These are phyloP conservation scores for Pharmacophagus antenor DNA, from an alignment of 2,888 invertebrate genomes.

Conservation along the genomic window DNA sequence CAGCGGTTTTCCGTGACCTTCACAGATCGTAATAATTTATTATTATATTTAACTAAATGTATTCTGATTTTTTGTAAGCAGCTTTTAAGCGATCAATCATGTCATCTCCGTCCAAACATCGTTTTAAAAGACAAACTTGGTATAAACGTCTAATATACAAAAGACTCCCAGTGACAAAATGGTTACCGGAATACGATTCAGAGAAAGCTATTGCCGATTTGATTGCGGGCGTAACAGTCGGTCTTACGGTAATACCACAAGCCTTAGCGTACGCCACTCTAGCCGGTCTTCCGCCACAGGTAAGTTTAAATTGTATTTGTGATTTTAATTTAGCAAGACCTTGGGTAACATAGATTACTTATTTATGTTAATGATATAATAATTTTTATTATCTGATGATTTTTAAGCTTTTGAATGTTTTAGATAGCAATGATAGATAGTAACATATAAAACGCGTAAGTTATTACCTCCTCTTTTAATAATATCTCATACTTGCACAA, in stretches of 20 bases:
- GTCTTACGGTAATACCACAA: constrained; percentile 95
- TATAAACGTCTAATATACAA: constrained; percentile 64
- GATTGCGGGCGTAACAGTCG: constrained; percentile 96
- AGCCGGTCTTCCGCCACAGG: constrained; percentile 92
- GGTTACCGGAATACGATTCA: constrained; percentile 88
- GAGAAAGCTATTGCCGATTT: constrained; percentile 90
- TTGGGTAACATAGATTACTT: neutral
- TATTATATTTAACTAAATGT: too few species aligned
- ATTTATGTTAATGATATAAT: neutral
- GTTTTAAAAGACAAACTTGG: constrained; percentile 64
- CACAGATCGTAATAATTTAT: too few species aligned
- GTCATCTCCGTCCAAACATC: constrained; percentile 72
- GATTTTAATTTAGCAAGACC: neutral
- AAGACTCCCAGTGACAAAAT: constrained; percentile 84
- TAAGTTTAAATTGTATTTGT: constrained; percentile 47
- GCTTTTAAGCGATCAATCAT: constrained; percentile 40
- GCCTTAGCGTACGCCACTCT: constrained; percentile 95
- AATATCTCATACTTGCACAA: too few species aligned
- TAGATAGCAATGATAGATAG: too few species aligned
- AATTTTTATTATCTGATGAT: too few species aligned
- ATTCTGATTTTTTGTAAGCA: constrained; percentile 5
- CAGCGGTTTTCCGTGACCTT: too few species aligned
- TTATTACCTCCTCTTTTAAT: too few species aligned
- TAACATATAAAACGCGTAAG: too few species aligned
- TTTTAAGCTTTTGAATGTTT: too few species aligned